A percentile compares a stretch with the other conserved stretches of the same genome.
phyloP scores from a whole-genome alignment of 2,888 invertebrate genomes.

The Flexamia atlantica region DNA sequence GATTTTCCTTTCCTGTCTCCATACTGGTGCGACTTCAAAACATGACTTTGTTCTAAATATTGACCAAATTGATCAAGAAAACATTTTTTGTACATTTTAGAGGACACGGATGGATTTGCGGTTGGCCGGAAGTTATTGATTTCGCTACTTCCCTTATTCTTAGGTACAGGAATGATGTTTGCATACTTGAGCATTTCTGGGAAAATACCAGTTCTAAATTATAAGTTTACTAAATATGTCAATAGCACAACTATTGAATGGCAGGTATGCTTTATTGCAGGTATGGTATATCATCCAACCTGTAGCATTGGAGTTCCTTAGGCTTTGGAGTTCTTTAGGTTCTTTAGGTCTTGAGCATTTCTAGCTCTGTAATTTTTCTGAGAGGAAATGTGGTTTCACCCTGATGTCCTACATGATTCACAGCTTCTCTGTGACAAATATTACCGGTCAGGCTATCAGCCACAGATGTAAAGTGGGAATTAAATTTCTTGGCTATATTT shows the following conservation, averaged over 20 bases:
- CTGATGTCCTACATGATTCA: neutral
- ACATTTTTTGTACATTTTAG: slow-evolving; percentile 12
- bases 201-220: neutral
- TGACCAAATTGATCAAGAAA: slow-evolving; percentile 2
- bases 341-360: too few species aligned
- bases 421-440: neutral
- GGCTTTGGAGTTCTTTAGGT: neutral
- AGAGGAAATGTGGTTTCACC: neutral
- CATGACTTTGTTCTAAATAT: neutral
- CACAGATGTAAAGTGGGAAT: neutral
- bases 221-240: neutral
- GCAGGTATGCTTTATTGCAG: slow-evolving; percentile 5
- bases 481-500: neutral
- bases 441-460: neutral
- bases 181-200: slow-evolving; percentile 1
- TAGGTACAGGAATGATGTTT: neutral
- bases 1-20: neutral
- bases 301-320: slow-evolving; percentile 10
- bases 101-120: neutral
- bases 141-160: neutral
- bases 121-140: neutral
- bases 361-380: neutral
- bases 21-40: neutral
- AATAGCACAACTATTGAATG: neutral
- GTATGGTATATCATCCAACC: slow-evolving; percentile 17